Conservation (phyloP, 2,888 invertebrate genomes). For the Diaprepes abbreviatus region DNA sequence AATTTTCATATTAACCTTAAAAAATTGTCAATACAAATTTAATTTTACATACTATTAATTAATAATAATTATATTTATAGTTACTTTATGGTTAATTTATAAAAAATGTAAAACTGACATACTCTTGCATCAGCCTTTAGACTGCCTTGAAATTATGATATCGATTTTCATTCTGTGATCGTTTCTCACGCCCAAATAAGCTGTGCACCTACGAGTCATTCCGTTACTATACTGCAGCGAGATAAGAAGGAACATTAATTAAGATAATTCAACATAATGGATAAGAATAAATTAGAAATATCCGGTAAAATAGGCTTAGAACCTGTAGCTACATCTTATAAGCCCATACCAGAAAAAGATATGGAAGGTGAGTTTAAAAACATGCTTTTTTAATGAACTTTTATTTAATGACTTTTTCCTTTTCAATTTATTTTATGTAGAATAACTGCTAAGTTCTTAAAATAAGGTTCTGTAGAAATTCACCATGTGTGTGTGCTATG, state of each 20-base stretch:
- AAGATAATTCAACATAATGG: conserved; percentile 49
- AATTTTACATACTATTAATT: too few relatives aligned
- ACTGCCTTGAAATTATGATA: neutral
- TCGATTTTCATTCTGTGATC: neutral
- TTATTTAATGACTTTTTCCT: too few relatives aligned
- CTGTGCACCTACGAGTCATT: neutral
- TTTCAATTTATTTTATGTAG: too few relatives aligned
- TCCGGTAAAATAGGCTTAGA: conserved; percentile 58
- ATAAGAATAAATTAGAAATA: conserved; percentile 69
- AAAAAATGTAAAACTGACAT: neutral
- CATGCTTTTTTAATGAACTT: too few relatives aligned
- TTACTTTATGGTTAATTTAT: neutral
- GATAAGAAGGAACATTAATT: conserved; percentile 7
- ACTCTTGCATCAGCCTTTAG: conserved; percentile 5
- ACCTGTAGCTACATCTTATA: conserved; percentile 67
- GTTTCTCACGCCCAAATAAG: neutral
- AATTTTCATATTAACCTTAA: too few relatives aligned
- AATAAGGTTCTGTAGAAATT: too few relatives aligned
- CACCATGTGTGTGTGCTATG: too few relatives aligned
- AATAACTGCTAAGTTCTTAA: too few relatives aligned
- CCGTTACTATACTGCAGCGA: neutral
- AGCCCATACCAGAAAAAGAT: conserved; percentile 73
- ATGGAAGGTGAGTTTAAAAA: conserved; percentile 66
- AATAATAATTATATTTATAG: too few relatives aligned
- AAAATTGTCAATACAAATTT: too few relatives aligned